phyloP scores from a whole-genome alignment of 1,140 invertebrate genomes.

The Anastatus disparis region DNA sequence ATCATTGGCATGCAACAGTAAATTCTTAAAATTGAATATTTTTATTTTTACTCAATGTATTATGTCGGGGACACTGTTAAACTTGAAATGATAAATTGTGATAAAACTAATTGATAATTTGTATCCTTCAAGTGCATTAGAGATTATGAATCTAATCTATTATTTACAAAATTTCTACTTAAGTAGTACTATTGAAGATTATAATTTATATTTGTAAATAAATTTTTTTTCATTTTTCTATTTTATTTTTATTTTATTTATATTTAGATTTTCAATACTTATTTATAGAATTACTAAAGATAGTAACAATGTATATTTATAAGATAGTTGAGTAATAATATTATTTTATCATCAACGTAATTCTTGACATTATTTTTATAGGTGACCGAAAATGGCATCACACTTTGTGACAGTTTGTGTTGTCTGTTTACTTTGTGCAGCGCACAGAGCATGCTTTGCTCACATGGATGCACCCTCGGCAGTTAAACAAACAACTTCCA shows the following conservation, averaged over 20 bases:
- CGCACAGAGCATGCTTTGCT: conserved; percentile 76
- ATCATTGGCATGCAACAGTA: not conserved
- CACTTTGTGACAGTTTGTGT: conserved; percentile 80
- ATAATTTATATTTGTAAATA: not conserved
- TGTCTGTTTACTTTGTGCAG: conserved; percentile 80
- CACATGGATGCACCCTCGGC: conserved; percentile 63
- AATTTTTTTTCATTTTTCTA: not conserved
- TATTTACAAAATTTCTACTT: no score
- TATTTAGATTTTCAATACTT: no score
- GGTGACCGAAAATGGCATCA: conserved; percentile 64
- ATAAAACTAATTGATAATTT: not conserved
- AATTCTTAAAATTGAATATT: not conserved
- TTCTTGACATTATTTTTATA: no score
- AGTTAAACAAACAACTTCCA: not conserved
- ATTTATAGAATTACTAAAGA: no score
- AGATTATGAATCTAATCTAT: no score
- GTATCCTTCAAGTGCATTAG: no score
- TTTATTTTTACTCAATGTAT: conserved; percentile 1
- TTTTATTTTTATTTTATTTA: not conserved
- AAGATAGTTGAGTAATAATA: no score
- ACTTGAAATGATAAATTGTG: not conserved
- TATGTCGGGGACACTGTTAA: not conserved
- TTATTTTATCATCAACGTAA: no score
- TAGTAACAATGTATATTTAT: no score
- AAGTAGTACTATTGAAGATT: no score